Evolutionary conservation across 1,140 invertebrate species (phyloP).

Genomic region (Drosophila repleta): DNA sequence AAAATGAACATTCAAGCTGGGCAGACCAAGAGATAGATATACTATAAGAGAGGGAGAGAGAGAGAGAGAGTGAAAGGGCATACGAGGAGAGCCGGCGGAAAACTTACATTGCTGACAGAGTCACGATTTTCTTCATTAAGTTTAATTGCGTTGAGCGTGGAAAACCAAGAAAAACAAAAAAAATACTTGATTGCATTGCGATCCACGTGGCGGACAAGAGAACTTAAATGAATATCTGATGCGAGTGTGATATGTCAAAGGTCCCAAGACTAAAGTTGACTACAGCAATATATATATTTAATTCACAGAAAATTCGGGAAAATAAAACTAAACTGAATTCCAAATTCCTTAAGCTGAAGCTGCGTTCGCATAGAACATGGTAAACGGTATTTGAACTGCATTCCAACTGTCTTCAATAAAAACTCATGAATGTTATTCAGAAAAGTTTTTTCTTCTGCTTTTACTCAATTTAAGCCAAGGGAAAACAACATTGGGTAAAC

Average conservation of each 20-base stretch:
- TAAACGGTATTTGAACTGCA: background rate
- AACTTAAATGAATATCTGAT: background rate
- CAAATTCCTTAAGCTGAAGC: no score
- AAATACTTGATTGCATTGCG: background rate
- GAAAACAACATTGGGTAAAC: background rate
- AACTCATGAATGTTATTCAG: slow-evolving; percentile 19
- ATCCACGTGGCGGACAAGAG: background rate
- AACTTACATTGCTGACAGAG: background rate
- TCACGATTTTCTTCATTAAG: slow-evolving; percentile 23
- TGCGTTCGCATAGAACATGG: background rate
- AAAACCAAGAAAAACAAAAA: background rate
- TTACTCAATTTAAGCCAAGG: slow-evolving; percentile 21
- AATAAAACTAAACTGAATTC: no score
- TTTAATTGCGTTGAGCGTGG: slow-evolving; percentile 21
- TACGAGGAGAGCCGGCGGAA: background rate
- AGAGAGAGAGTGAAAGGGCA: background rate
- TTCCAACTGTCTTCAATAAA: background rate
- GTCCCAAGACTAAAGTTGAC: background rate
- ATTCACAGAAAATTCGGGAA: no score
- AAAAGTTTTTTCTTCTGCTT: slow-evolving; percentile 8
- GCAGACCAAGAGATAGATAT: background rate
- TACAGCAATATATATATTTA: no score
- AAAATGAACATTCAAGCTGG: slow-evolving; percentile 4
- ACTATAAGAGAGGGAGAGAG: background rate
- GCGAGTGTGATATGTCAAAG: slow-evolving; percentile 9